Evolutionary conservation across 2,797 vertebrate species (phyloP), one percentile per base, ranked within the genome.

Genomic region (Anolis apletophallus): DNA sequence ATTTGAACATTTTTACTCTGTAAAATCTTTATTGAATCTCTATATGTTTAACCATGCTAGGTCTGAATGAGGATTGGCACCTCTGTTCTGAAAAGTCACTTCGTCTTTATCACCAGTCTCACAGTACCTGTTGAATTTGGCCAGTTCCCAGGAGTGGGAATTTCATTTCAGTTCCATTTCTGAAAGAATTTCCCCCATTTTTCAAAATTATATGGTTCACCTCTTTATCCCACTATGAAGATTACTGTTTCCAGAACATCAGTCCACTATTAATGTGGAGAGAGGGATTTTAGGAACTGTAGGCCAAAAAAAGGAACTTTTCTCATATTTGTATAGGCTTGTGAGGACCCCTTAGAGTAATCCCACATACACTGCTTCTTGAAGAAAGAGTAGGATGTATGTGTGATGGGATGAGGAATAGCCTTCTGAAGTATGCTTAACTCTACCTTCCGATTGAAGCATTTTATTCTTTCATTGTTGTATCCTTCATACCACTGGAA

Each of bases 381-480:
- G 19, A 19, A 68, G 29, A 64, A 17, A 57, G 29, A 14, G 13
- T 3, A 50, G 34, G 54, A 55, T 69, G 10, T 32, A 80, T 74
- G 26, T 32, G 29, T 14, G 19, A 29, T 16, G 7, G 3, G 64
- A 34, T 17, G 21, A 52, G n/a, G 34, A 67, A 34, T 82, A 52
- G 68, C 26, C 23, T 46, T 46, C 46, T 80, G 61, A 34, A 36
- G 74, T 26, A 26, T 77, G 64, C 34, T 29, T 59, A 71, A 61
- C 68, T 40, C 52, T 69, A 36, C 36, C n/a, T 32, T 29, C 3
- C 67, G 26, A 84, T 73, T 69, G 78, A 72, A 55, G n/a, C 34
- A n/a, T 81, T 91, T 19, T 40, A 87, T 3, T 80, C 81, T 85
- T n/a, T 46, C 83, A 46, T 81, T 16, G 12, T 6, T 79, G 6